Base-by-base conservation (phyloP, 1,140 invertebrate species). In the Manduca sexta region DNA sequence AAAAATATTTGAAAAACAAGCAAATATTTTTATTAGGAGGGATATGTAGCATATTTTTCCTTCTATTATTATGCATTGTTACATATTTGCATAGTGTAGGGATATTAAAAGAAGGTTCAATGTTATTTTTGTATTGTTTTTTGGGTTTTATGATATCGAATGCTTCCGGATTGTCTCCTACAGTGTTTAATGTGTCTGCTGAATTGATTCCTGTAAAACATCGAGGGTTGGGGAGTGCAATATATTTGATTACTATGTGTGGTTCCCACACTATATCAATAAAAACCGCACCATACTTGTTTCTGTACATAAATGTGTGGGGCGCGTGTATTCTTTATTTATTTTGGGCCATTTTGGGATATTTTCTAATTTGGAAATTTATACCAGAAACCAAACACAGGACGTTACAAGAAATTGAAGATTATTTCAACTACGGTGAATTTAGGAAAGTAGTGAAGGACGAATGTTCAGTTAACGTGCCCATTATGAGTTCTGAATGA, bases 181-280 rank as follows among this genome's bases (percentile, higher is more conserved):
- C 44, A 8, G 13, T 33, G 0, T 54, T 45, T 29, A 26, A 14
- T 26, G 21, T 49, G 14, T 12, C 52, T n/a, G 37, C 35, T 6
- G 52, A 49, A 26, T 21, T 54, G 26, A 49, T 54, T 40, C 52
- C 52, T 0, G 45, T 54, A 0, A 54, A 54, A 15, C 30, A 49
- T 30, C 44, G 52, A 39, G 46, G 52, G 0, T 10, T 49, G 10
- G 45, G 45, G 0, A 46, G 52, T 0, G 37, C 41, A 29, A 16
- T 54, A 14, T 54, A 40, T 45, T 26, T 54, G 1, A 30, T 54
- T 6, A 21, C 31, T 15, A 45, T 15, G 2, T 45, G 45, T 17
- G 7, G 40, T 2, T 14, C 49, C 2, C 52, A 54, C 34, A 21
- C 46, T 11, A 44, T 35, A 2, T 44, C 41, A n/a, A 29, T 54